phyloP scores from a whole-genome alignment of 2,888 invertebrate species.

The Orthonychiurus folsomi region DNA sequence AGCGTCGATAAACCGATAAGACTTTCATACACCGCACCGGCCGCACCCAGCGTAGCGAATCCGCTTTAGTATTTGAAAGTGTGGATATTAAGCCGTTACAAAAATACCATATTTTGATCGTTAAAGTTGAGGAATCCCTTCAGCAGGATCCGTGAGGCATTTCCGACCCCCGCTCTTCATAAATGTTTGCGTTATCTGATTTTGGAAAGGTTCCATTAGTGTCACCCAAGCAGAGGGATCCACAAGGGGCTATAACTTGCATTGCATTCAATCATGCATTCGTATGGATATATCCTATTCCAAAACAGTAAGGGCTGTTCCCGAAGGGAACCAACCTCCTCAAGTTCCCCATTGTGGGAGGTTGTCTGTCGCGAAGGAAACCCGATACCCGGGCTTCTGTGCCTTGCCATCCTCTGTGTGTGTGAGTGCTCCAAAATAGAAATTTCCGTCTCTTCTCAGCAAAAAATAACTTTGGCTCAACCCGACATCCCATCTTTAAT shows the following conservation, averaged over 20 bases:
- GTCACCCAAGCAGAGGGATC: conserved; percentile 13
- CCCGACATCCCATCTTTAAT: conserved; percentile 20
- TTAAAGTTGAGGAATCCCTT: too few relatives aligned
- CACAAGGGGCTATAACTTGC: not conserved
- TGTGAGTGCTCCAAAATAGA: conserved; percentile 21
- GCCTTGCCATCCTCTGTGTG: conserved; percentile 16
- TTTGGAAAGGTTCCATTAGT: conserved; percentile 35
- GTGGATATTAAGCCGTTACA: too few relatives aligned
- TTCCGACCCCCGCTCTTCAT: not conserved
- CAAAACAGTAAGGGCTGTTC: not conserved
- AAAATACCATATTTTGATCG: too few relatives aligned
- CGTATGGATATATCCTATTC: too few relatives aligned
- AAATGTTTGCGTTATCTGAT: conserved; percentile 33
- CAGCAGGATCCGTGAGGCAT: too few relatives aligned
- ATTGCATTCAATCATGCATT: too few relatives aligned
- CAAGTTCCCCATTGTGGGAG: conserved; percentile 40
- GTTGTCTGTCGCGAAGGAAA: conserved; percentile 33
- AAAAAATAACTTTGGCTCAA: not conserved
- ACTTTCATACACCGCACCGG: too few relatives aligned
- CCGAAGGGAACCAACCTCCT: not conserved
- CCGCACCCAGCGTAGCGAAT: too few relatives aligned
- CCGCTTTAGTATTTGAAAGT: too few relatives aligned
- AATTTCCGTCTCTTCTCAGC: conserved; percentile 15
- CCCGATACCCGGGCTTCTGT: conserved; percentile 40
- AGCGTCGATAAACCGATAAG: too few relatives aligned